Base-by-base conservation (phyloP, 2,888 invertebrate species). In the Drosophila cognata region DNA sequence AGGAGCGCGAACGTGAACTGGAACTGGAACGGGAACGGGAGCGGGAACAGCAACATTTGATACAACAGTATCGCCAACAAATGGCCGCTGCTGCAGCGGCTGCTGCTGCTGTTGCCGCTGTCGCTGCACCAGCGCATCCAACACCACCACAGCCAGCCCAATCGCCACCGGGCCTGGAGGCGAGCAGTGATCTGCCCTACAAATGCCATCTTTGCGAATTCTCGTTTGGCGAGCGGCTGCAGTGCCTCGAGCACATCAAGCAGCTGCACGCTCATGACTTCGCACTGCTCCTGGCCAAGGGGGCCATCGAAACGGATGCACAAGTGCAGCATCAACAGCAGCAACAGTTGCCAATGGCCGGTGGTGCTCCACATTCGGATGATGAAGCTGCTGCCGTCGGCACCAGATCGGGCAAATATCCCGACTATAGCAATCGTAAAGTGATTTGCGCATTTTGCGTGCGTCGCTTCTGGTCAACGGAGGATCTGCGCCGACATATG, bases 201-300 rank as follows among this genome's bases (percentile, higher is more conserved):
- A 98, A 98, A 93, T 99, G 99, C 91, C 98, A 98, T 93, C 94
- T 99, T 1, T 99, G 99, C 92, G 98, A 98, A 87, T 96, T 95
- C 11, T 97, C 97, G 0, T 98, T 97, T 89, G 94, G 95, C 0
- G 97, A 96, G 51, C 94, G 98, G 4, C 95, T 95, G 71, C 96
- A 96, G 25, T 97, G 97, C 29, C 93, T 98, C 71, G 96, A 96
- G 36, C 98, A 98, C 90, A 96, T 98, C 81, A 96, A 96, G 77
- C 94, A 95, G 29, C 94, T 94, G 50, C 98, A 98, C 89, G 93
- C 95, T 0, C 94, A 95, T 7, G 98, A 98, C 81, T 98, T 97
- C 91, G 96, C 96, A 43, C 94, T 96, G 76, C 94, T 98, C n/a
- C 95, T 97, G 90, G 95, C 96, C 73, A 97, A 97, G 88, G 97